Conservation (phyloP, 2,797 vertebrate genomes). For the Argya squamiceps region DNA sequence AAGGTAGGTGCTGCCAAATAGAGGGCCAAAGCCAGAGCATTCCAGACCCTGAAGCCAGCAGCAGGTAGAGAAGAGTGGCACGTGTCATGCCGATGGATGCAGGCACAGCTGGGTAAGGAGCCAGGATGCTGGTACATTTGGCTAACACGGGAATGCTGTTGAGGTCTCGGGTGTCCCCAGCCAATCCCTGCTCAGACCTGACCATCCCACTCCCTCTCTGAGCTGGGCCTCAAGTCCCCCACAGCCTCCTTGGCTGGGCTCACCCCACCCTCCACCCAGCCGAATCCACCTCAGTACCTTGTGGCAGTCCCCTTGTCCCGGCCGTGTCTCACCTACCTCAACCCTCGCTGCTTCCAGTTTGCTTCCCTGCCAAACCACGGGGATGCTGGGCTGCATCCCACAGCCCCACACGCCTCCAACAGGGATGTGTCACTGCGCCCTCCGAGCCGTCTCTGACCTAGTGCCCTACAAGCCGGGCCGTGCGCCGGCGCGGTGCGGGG, state of each 20-base stretch:
- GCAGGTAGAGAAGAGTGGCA: background rate
- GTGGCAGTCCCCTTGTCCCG: accelerated
- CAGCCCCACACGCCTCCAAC: accelerated
- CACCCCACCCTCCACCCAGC: background rate
- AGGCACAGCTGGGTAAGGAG: accelerated
- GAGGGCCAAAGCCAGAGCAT: background rate
- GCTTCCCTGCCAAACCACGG: accelerated
- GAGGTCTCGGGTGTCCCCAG: background rate
- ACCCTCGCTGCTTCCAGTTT: background rate
- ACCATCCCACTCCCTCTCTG: background rate
- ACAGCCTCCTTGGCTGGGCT: background rate
- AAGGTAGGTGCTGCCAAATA: background rate
- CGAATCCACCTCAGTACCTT: accelerated
- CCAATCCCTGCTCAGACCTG: background rate
- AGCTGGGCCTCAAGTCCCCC: background rate
- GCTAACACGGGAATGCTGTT: background rate
- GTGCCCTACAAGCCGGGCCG: background rate
- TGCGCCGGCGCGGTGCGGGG: background rate
- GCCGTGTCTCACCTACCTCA: background rate
- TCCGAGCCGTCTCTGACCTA: background rate
- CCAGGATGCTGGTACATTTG: accelerated
- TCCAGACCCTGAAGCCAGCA: background rate
- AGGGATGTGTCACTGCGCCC: background rate
- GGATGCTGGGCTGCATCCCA: background rate
- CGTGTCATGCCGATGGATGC: accelerated